These are phyloP conservation scores for Hylomyscus alleni DNA, from an alignment of 2,797 vertebrate genomes.

Conservation along the genomic window DNA sequence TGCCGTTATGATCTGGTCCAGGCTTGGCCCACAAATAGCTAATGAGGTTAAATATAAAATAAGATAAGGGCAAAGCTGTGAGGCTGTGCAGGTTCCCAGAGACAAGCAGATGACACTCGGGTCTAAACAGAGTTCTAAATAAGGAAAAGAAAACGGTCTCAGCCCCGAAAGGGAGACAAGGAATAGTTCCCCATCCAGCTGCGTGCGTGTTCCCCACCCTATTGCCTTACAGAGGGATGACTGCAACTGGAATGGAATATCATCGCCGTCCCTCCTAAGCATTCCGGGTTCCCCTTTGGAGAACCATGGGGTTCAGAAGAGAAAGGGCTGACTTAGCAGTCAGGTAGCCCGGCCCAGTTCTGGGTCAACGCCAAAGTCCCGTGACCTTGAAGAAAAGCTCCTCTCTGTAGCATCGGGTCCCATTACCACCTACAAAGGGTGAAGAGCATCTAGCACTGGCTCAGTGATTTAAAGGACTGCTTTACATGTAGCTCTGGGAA, in stretches of 20 bases:
- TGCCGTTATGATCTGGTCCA: slow-evolving; percentile 72
- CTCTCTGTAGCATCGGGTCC: not conserved
- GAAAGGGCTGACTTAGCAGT: not conserved
- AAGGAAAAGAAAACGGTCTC: slow-evolving; percentile 65
- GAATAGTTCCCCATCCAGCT: not conserved
- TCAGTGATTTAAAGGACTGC: not conserved
- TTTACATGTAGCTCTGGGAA: slow-evolving; percentile 1
- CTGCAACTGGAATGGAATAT: not conserved
- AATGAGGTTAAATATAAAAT: slow-evolving; percentile 83
- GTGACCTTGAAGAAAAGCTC: not conserved
- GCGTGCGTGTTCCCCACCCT: accelerated
- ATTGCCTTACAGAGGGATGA: not conserved
- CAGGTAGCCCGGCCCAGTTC: not conserved
- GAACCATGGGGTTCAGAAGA: not conserved
- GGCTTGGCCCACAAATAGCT: slow-evolving; percentile 70
- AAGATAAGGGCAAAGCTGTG: slow-evolving; percentile 72
- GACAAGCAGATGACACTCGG: slow-evolving; percentile 67
- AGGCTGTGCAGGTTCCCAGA: slow-evolving; percentile 76
- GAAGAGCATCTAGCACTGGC: not conserved
- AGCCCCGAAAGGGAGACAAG: slow-evolving; percentile 25
- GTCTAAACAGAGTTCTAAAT: slow-evolving; percentile 75
- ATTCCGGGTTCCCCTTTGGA: not conserved
- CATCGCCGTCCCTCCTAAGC: not conserved
- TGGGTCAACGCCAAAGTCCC: not conserved
- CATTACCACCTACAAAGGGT: not conserved